Conservation (phyloP, 1,140 invertebrate genomes). For the Temnothorax nylanderi region DNA sequence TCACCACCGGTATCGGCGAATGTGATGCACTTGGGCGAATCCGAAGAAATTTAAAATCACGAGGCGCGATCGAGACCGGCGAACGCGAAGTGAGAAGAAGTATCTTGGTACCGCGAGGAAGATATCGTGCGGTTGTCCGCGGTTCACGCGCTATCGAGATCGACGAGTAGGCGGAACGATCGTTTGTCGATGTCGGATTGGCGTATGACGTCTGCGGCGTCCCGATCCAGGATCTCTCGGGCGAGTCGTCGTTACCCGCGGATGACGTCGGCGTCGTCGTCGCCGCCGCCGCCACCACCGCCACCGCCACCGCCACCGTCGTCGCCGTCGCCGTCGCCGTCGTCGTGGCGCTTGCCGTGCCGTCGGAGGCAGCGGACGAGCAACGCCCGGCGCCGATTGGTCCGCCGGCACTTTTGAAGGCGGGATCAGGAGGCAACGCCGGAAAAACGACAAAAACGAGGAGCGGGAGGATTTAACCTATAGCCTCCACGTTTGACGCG, state of each 20-base stretch:
- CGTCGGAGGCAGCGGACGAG: conserved; percentile 54
- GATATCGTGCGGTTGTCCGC: not conserved
- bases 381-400: conserved; percentile 80
- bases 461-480: conserved; percentile 85
- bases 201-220: conserved; percentile 50
- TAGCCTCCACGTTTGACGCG: conserved; percentile 85
- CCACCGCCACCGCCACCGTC: conserved; percentile 24
- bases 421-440: conserved; percentile 85
- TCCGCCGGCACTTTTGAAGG: conserved; percentile 84
- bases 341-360: conserved; percentile 55
- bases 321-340: conserved; percentile 28
- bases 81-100: not conserved
- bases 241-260: conserved; percentile 45
- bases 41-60: not conserved
- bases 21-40: not conserved
- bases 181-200: conserved; percentile 53
- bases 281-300: conserved; percentile 19
- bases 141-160: not conserved
- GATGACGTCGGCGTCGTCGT: conserved; percentile 67
- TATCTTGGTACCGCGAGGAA: not conserved
- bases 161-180: conserved; percentile 24
- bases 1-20: not conserved
- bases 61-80: not conserved
- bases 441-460: conserved; percentile 84
- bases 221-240: conserved; percentile 41